These are phyloP conservation scores for Eptesicus fuscus DNA, from an alignment of 2,113 vertebrate species.

Conservation along the genomic window DNA sequence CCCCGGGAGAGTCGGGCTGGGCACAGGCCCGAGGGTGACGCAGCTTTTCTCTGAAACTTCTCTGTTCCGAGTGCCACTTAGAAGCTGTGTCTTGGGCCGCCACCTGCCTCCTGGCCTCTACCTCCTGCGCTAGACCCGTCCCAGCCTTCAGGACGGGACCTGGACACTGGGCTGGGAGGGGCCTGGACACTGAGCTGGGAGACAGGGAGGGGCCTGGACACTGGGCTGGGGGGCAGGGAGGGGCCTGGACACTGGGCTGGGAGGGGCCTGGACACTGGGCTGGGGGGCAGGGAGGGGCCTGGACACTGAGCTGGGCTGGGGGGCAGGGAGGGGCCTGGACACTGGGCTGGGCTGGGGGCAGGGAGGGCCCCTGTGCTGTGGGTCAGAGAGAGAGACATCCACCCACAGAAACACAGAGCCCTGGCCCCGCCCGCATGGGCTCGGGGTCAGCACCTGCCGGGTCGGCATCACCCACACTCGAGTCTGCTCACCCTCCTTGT, in stretches of 20 bases:
- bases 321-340: too few species aligned
- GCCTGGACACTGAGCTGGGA: background rate
- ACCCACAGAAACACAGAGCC: background rate
- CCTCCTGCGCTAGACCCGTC: background rate
- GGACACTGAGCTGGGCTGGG: too few species aligned
- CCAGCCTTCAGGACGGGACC: rapidly evolving
- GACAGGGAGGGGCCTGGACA: too few species aligned
- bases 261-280: too few species aligned
- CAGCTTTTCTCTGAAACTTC: background rate
- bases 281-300: too few species aligned
- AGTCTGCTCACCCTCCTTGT: rapidly evolving
- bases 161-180: background rate
- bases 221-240: too few species aligned
- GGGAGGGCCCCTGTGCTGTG: background rate
- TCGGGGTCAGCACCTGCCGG: background rate
- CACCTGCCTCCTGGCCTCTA: background rate
- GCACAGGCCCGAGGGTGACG: rapidly evolving
- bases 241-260: too few species aligned
- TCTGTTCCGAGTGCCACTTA: background rate
- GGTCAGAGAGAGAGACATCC: background rate
- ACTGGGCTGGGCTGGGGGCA: too few species aligned
- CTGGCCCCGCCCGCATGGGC: rapidly evolving
- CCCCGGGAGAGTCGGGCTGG: background rate
- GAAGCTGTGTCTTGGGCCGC: background rate
- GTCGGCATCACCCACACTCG: rapidly evolving